Base-by-base conservation (phyloP, 2,888 invertebrate species). In the Diaperis boleti region DNA sequence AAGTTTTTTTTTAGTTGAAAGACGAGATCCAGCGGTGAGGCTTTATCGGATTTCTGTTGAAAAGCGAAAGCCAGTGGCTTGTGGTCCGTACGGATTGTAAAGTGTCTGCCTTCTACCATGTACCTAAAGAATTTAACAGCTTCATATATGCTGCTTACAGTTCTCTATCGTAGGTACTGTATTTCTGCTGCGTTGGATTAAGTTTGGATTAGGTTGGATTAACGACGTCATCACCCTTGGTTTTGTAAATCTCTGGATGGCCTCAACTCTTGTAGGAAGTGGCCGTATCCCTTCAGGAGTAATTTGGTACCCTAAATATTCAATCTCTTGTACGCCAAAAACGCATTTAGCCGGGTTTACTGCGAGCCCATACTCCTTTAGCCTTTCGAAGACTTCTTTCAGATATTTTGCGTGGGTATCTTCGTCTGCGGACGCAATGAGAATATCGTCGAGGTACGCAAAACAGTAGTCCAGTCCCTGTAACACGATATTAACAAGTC, bases 191-290 rank as follows among this genome's bases (percentile, higher is more conserved):
- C 1, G 76, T 45, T 2, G 70, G 55, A 13, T 59, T 72, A 0
- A 81, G 64, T 35, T 78, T 79, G 35, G 66, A 68, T 1, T 78
- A 79, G 57, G 18, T 22, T 0, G 79, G 80, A 50, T 80, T 78
- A 0, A 74, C 73, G 0, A 80, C 49, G 0, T 60, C 65, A 67
- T 10, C 1, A 80, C 78, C 1, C 79, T 75, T 1, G 74, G 18
- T 2, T 76, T 76, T 0, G 81, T 65, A 62, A 74, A 80, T 3
- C 72, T 37, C 13, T 6, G 5, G 0, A 80, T 74, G 1, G 71
- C 73, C 14, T 74, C 54, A 0, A 79, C 77, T 33, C 75, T 76
- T 1, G 73, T 65, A 1, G 69, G 65, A 15, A 69, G 73, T 0
- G 64, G 67, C 20, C 57, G 61, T 3, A 75, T 78, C 18, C 79